These are phyloP conservation scores for Aricia artaxerxes DNA, from an alignment of 2,888 invertebrate genomes.

Conservation along the genomic window DNA sequence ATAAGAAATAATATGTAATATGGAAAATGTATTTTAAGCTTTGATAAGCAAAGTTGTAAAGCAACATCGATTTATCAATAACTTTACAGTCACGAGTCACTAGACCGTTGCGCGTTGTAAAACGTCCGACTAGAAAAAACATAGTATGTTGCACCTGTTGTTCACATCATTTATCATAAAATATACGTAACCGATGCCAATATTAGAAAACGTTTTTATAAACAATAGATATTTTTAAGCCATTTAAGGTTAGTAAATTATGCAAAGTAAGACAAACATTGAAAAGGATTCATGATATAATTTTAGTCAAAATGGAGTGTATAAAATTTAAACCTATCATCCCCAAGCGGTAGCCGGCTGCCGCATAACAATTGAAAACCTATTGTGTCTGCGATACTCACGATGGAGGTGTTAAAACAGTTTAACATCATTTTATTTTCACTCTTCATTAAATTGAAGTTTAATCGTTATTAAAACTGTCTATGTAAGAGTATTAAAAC, in stretches of 20 bases:
- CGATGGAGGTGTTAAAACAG: too few species aligned
- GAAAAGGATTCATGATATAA: too few species aligned
- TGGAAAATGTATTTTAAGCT: neutral
- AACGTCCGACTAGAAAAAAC: conserved; percentile 27
- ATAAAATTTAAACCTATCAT: too few species aligned
- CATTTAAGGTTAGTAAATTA: neutral
- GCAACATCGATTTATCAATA: conserved; percentile 2
- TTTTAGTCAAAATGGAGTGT: too few species aligned
- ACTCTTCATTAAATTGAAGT: too few species aligned
- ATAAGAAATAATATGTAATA: too few species aligned
- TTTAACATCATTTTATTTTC: too few species aligned
- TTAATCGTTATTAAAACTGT: neutral
- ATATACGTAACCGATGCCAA: conserved; percentile 29
- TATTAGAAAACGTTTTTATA: conserved; percentile 19
- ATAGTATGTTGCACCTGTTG: conserved; percentile 34
- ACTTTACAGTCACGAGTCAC: neutral
- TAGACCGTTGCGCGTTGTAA: conserved; percentile 4
- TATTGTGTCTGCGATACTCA: too few species aligned
- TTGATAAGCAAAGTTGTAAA: neutral
- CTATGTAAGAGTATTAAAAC: neutral
- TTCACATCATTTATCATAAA: conserved; percentile 31
- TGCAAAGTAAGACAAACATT: too few species aligned
- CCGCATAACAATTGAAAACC: too few species aligned
- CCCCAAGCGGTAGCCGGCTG: too few species aligned
- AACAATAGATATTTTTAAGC: neutral